These are phyloP conservation scores for Coreoperca whiteheadi DNA, from an alignment of 2,113 vertebrate genomes.

Conservation along the genomic window DNA sequence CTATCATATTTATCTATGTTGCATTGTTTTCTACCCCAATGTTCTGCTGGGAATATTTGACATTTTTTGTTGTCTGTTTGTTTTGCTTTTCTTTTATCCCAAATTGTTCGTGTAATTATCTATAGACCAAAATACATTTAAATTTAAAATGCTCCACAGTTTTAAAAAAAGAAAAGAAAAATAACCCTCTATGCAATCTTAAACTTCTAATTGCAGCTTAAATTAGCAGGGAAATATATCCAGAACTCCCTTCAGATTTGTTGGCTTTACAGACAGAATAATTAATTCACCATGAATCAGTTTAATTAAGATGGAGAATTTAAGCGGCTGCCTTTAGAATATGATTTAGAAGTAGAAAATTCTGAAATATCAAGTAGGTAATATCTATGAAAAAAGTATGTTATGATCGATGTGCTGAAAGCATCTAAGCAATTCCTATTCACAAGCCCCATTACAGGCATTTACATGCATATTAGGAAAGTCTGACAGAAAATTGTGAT, in stretches of 20 bases:
- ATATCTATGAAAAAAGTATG: background rate
- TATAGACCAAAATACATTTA: background rate
- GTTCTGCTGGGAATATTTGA: background rate
- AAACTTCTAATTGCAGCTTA: slow-evolving; percentile 5
- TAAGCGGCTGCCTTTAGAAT: background rate
- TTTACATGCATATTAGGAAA: background rate
- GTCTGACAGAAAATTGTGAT: background rate
- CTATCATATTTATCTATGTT: background rate
- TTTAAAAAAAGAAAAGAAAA: background rate
- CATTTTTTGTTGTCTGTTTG: background rate
- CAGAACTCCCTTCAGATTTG: slow-evolving; percentile 3
- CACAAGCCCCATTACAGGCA: background rate
- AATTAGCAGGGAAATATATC: slow-evolving; percentile 1
- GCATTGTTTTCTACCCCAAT: background rate
- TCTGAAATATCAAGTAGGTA: background rate
- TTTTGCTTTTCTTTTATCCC: background rate
- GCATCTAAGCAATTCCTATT: background rate
- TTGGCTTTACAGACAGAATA: slow-evolving; percentile 2
- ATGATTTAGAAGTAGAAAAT: background rate
- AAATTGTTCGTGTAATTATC: background rate
- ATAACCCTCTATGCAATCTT: background rate
- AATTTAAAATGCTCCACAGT: background rate
- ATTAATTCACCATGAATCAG: background rate
- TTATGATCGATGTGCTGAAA: slow-evolving; percentile 15
- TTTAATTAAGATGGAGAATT: background rate